A percentile compares a stretch with the other conserved stretches of the same genome.
These are phyloP conservation scores for Sesamia nonagrioides DNA, from an alignment of 1,140 invertebrate genomes.

Conservation along the genomic window DNA sequence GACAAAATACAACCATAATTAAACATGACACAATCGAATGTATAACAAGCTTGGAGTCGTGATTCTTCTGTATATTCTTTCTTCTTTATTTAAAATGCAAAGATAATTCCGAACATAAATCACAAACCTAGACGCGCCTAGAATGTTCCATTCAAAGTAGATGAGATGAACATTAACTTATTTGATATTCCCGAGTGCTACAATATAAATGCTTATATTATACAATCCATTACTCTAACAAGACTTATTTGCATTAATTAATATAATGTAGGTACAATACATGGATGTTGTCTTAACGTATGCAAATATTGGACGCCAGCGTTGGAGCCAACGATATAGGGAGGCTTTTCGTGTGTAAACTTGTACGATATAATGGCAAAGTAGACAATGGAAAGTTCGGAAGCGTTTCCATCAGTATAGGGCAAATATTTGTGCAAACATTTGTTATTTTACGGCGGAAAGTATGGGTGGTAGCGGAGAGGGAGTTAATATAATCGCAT, in stretches of 20 bases:
- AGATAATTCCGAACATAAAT: conserved; percentile 11
- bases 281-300: conserved; percentile 12
- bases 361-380: conserved; percentile 54
- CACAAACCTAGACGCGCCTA: conserved; percentile 20
- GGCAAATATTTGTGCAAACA: conserved; percentile 56
- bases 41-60: not conserved
- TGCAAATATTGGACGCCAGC: conserved; percentile 1
- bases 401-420: conserved; percentile 54
- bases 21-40: not conserved
- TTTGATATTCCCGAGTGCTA: conserved; percentile 41
- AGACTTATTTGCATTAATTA: conserved; percentile 46
- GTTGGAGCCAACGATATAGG: not conserved
- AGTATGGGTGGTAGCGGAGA: not conserved
- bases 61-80: conserved; percentile 28
- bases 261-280: conserved; percentile 39
- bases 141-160: conserved; percentile 1
- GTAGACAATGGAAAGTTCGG: conserved; percentile 54
- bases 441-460: conserved; percentile 27
- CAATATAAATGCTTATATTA: conserved; percentile 42
- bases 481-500: not conserved
- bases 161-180: conserved; percentile 34
- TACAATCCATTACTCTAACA: conserved; percentile 39
- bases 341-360: conserved; percentile 47
- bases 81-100: conserved; percentile 23
- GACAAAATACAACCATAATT: not conserved